Percentiles rank a stretch among this genome's conserved stretches.
phyloP scores from a whole-genome alignment of 2,888 invertebrate species.

The Frankliniella fusca region DNA sequence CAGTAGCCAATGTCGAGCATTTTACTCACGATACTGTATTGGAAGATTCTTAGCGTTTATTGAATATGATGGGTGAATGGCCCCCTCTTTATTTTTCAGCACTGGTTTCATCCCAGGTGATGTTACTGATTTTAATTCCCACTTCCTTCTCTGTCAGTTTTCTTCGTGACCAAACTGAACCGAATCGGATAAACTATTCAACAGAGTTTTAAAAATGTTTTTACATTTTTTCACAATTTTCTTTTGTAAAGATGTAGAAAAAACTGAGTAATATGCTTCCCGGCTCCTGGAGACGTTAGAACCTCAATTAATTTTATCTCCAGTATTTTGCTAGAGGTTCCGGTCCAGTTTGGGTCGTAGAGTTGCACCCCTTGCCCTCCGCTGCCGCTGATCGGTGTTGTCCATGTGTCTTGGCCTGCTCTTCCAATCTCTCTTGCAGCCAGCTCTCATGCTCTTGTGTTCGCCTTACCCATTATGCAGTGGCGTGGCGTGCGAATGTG shows the following conservation, averaged over 20 bases:
- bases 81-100: neutral
- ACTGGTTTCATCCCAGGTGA: constrained; percentile 2
- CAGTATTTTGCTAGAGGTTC: neutral
- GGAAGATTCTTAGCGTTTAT: neutral
- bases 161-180: neutral
- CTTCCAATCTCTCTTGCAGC: neutral
- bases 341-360: neutral
- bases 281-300: neutral
- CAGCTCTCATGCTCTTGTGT: neutral
- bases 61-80: neutral
- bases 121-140: neutral
- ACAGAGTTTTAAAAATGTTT: neutral
- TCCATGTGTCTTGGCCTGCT: neutral
- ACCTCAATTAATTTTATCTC: neutral
- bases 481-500: no score
- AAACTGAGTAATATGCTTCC: no score
- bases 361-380: neutral
- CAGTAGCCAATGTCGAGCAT: no score
- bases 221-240: neutral
- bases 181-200: neutral
- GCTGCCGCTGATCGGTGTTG: constrained; percentile 1
- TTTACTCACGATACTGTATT: neutral
- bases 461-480: no score
- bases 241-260: no score
- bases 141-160: neutral